Evolutionary conservation across 2,888 invertebrate species (phyloP), one percentile per base, ranked within the genome.

Genomic region (Lingula anatina): DNA sequence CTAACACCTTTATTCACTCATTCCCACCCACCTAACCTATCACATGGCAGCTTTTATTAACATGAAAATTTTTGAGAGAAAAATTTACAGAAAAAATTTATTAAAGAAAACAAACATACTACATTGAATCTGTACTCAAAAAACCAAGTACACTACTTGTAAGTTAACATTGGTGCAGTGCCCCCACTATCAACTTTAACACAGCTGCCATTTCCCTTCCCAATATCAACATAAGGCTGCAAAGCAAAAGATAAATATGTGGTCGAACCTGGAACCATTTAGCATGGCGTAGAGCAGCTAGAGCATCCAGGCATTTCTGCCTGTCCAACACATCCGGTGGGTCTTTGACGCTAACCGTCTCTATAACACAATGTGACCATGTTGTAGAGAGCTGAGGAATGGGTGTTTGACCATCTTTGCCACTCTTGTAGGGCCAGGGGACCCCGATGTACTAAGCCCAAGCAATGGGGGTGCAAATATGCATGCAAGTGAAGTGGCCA

Each of bases 211-310:
- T n/a, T n/a, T n/a, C n/a, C n/a, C n/a, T n/a, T n/a, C n/a, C n/a
- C n/a, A n/a, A n/a, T n/a, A n/a, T n/a, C n/a, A 54, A 54, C 66
- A 69, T 66, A 66, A 68, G 67, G 67, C 66, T 68, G 68, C 63
- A 68, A 68, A 70, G 67, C 67, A 64, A 49, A 37, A 44, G 35
- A 18, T 51, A 50, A 63, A 59, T 61, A 65, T 61, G 62, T 57
- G 62, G 62, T 71, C 83, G 82, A 86, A 94, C 94, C 92, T 97
- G 96, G 89, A 97, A 99, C 96, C 97, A 99, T 86, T 99, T 99
- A 85, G 96, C 93, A 87, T 95, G 96, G 84, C 99, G 91, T 83
- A 99, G 89, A 83, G 93, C 92, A 84, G 97, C 96, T 84, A 99
- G 89, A 84, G 97, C 96, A 86, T 94, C 89, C 85, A 99, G 89